Conservation (phyloP, 2,797 vertebrate genomes). For the Tachyglossus aculeatus region DNA sequence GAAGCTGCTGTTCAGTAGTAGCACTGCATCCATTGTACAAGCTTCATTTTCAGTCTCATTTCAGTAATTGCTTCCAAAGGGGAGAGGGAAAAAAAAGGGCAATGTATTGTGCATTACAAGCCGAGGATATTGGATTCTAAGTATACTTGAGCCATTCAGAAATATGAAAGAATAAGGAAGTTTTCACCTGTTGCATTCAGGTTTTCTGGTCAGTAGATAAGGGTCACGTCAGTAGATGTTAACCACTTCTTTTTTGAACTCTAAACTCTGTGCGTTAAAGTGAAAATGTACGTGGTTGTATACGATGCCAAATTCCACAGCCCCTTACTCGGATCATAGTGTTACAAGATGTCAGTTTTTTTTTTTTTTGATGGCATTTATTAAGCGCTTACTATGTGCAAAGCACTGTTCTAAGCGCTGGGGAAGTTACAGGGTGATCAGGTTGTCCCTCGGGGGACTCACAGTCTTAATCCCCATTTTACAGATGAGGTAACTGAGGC, state of each 20-base stretch:
- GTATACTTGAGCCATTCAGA: constrained; percentile 27
- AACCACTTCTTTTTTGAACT: constrained; percentile 28
- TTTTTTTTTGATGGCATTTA: too few relatives aligned
- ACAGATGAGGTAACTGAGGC: too few relatives aligned
- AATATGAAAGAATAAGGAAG: constrained; percentile 9
- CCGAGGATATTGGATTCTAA: constrained; percentile 29
- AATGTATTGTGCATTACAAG: constrained; percentile 13
- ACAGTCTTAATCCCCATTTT: too few relatives aligned
- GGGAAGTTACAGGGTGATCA: too few relatives aligned
- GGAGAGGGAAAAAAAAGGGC: too few relatives aligned
- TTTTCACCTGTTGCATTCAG: constrained; percentile 29
- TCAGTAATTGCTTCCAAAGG: constrained; percentile 21
- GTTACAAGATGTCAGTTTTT: too few relatives aligned
- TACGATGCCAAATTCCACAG: neutral
- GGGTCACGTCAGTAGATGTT: neutral
- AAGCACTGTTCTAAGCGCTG: too few relatives aligned
- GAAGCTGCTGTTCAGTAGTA: constrained; percentile 14
- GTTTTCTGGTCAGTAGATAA: constrained; percentile 15
- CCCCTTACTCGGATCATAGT: too few relatives aligned
- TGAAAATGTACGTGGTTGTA: neutral
- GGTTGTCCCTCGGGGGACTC: too few relatives aligned
- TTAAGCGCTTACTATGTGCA: too few relatives aligned
- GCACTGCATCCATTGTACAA: constrained; percentile 4
- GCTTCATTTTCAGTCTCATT: constrained; percentile 38
- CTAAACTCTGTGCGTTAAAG: neutral